Conservation (phyloP, 2,888 invertebrate species). For the Crepidodera aurea region DNA sequence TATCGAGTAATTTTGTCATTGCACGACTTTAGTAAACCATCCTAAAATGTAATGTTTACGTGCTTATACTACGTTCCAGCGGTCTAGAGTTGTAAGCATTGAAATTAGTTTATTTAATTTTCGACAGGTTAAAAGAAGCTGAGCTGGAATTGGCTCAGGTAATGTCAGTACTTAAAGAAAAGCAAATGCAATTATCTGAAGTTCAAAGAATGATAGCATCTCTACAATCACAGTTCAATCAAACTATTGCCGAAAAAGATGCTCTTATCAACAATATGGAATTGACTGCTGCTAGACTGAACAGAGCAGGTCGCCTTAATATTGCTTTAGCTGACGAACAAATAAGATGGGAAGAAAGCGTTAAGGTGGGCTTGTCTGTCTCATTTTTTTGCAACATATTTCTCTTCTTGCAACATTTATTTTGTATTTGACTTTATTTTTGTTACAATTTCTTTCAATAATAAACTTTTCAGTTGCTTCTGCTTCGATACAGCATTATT, state of each 20-base stretch:
- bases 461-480: too few species aligned
- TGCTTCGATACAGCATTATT: too few species aligned
- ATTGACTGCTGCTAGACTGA: constrained; percentile 78
- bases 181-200: constrained; percentile 82
- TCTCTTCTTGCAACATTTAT: too few species aligned
- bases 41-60: too few species aligned
- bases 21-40: too few species aligned
- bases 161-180: constrained; percentile 77
- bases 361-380: constrained; percentile 66
- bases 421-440: too few species aligned
- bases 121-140: constrained; percentile 75
- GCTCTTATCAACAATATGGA: constrained; percentile 77
- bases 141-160: constrained; percentile 79
- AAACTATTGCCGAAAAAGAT: constrained; percentile 78
- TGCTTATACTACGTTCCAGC: too few species aligned
- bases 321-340: constrained; percentile 89
- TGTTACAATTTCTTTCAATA: not conserved
- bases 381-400: too few species aligned
- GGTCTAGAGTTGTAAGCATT: too few species aligned
- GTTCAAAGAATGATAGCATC: constrained; percentile 75
- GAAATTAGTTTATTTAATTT: constrained; percentile 11
- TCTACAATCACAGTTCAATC: constrained; percentile 71
- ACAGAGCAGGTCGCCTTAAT: constrained; percentile 84
- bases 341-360: constrained; percentile 81
- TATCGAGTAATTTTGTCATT: too few species aligned